phyloP scores from a whole-genome alignment of 1,140 invertebrate species.

The Ceratina calcarata region DNA sequence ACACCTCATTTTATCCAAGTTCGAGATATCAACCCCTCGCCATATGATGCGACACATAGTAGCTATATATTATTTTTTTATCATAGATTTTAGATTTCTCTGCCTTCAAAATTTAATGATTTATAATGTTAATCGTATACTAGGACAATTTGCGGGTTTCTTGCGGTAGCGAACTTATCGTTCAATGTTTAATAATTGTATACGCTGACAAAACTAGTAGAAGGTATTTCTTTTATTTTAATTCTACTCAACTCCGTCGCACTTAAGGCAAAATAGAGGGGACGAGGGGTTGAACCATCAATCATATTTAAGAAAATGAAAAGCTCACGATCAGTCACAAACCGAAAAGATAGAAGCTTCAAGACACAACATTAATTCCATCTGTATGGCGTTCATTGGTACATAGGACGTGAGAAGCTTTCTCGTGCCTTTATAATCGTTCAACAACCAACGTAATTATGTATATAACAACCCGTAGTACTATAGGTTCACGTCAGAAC shows the following conservation, averaged over 20 bases:
- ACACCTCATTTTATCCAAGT: slow-evolving; percentile 5
- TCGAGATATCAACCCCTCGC: slow-evolving; percentile 37
- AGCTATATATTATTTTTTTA: neutral
- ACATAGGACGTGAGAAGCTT: neutral
- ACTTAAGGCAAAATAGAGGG: neutral
- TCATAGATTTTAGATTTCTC: neutral
- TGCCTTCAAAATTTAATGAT: neutral
- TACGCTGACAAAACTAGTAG: too few relatives aligned
- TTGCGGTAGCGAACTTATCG: too few relatives aligned
- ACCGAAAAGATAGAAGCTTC: slow-evolving; percentile 38
- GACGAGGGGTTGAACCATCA: neutral
- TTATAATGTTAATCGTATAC: neutral
- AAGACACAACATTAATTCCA: slow-evolving; percentile 22
- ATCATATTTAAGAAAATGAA: slow-evolving; percentile 41
- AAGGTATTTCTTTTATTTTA: neutral
- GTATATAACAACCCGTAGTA: slow-evolving; percentile 22
- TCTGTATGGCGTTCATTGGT: neutral
- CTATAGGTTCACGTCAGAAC: slow-evolving; percentile 20
- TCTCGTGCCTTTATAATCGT: neutral
- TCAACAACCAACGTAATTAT: slow-evolving; percentile 29
- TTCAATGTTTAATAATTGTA: too few relatives aligned
- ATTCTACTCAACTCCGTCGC: neutral
- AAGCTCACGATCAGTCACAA: slow-evolving; percentile 14
- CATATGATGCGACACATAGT: neutral
- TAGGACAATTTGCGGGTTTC: too few relatives aligned